Evolutionary conservation across 2,113 vertebrate genomes (phyloP).

Genomic region (Alectura lathami): DNA sequence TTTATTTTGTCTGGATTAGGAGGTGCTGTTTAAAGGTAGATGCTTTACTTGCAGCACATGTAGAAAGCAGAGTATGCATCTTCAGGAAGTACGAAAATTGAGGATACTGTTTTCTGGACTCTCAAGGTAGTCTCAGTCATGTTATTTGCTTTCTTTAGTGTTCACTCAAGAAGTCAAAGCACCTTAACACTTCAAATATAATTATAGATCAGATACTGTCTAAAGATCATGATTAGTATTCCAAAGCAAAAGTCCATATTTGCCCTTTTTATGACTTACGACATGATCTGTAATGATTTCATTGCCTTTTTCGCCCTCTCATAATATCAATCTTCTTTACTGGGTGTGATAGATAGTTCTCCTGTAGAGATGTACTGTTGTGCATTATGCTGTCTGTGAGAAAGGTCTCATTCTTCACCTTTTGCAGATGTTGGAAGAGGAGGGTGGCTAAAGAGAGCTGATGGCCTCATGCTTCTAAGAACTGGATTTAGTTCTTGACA

Average conservation of each 20-base stretch:
- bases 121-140: background rate
- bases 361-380: background rate
- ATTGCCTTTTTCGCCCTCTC: background rate
- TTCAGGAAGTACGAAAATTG: background rate
- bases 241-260: background rate
- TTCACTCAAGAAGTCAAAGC: background rate
- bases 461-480: background rate
- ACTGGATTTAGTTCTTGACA: background rate
- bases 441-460: background rate
- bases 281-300: background rate
- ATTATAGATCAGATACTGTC: background rate
- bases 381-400: background rate
- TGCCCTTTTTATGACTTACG: background rate
- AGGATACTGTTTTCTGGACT: background rate
- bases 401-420: background rate
- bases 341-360: background rate
- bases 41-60: background rate
- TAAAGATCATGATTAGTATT: background rate
- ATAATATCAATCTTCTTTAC: background rate
- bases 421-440: background rate
- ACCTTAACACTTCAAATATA: background rate
- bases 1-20: background rate
- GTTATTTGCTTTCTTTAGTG: background rate
- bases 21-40: background rate
- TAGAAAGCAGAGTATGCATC: background rate